Base-by-base conservation (phyloP, 2,113 vertebrate genomes). In the Caretta caretta region DNA sequence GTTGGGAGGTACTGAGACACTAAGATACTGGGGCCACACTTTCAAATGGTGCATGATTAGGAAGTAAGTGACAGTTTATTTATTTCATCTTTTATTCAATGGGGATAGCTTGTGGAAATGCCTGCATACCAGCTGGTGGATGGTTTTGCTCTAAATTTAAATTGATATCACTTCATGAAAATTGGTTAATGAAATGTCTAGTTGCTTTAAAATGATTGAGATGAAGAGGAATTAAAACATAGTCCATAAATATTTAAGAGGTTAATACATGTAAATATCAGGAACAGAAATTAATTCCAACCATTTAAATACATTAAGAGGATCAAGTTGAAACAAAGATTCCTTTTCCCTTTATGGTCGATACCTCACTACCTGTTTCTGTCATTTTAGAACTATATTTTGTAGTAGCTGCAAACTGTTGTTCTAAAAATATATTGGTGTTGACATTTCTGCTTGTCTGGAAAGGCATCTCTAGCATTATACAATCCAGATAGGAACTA, bases 101-200 rank as follows among this genome's bases (percentile, higher is more conserved):
- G 50, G 0, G 8, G 35, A 25, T 3, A 59, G 5, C 10, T 57
- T 93, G 20, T 79, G 35, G 20, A 10, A 87, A 72, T 8, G 17
- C 4, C 50, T 76, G 7, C 50, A 24, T 6, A n/a, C 62, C 50
- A 46, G 22, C 1, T 29, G 2, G 19, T 49, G 38, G 79, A 4
- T 57, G 42, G 79, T 7, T 62, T 10, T 38, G 8, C 57, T 42
- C 31, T 46, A 25, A 5, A 50, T 25, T 8, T 76, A 90, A 85
- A 88, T 83, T 90, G 56, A 14, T 50, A 88, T 5, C 16, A 87
- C 1, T 54, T 86, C 84, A 49, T 6, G 1, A 50, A 89, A 95
- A 51, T 65, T 42, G 88, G n/a, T 96, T 91, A 83, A 92, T 56
- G 65, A 92, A 90, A 83, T 86, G 83, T 90, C 87, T 80, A 25